Evolutionary conservation across 2,888 invertebrate species (phyloP).

Genomic region (Drosophila nigricruria): DNA sequence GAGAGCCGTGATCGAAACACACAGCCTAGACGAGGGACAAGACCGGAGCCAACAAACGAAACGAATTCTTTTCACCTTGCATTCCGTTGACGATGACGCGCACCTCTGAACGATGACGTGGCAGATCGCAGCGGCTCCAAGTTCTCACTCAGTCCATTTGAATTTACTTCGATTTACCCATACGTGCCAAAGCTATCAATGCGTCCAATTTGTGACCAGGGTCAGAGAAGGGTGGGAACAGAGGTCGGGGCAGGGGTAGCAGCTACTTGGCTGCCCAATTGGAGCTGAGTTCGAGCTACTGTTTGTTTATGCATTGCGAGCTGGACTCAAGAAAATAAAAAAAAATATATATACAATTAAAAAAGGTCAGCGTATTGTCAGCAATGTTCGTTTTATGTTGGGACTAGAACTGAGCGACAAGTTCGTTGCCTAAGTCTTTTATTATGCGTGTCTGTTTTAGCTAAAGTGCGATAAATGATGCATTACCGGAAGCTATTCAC

Average conservation of each 20-base stretch:
- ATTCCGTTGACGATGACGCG: slow-evolving; percentile 75
- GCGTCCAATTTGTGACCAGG: not conserved
- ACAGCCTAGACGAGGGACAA: slow-evolving; percentile 39
- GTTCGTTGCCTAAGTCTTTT: slow-evolving; percentile 77
- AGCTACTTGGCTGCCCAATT: slow-evolving; percentile 8
- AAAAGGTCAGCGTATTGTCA: slow-evolving; percentile 44
- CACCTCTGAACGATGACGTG: slow-evolving; percentile 38
- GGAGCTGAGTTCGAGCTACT: not conserved
- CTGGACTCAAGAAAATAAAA: slow-evolving; percentile 6
- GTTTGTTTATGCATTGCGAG: slow-evolving; percentile 12
- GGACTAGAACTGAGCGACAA: slow-evolving; percentile 42
- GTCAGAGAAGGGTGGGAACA: not conserved
- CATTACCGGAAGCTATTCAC: slow-evolving; percentile 62
- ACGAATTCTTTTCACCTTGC: slow-evolving; percentile 78
- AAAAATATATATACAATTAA: not conserved
- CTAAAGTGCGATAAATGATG: slow-evolving; percentile 29
- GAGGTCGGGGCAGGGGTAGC: not conserved
- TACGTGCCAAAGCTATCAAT: slow-evolving; percentile 66
- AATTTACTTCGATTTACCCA: slow-evolving; percentile 37
- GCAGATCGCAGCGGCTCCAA: slow-evolving; percentile 29
- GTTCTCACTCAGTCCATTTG: slow-evolving; percentile 43
- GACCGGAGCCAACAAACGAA: slow-evolving; percentile 52
- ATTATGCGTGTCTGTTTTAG: slow-evolving; percentile 40
- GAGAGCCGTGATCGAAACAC: not conserved
- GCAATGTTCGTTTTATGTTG: slow-evolving; percentile 14